Evolutionary conservation across 2,888 invertebrate species (phyloP), one percentile per base, ranked within the genome.

Genomic region (Xestoiulus laeticollis): DNA sequence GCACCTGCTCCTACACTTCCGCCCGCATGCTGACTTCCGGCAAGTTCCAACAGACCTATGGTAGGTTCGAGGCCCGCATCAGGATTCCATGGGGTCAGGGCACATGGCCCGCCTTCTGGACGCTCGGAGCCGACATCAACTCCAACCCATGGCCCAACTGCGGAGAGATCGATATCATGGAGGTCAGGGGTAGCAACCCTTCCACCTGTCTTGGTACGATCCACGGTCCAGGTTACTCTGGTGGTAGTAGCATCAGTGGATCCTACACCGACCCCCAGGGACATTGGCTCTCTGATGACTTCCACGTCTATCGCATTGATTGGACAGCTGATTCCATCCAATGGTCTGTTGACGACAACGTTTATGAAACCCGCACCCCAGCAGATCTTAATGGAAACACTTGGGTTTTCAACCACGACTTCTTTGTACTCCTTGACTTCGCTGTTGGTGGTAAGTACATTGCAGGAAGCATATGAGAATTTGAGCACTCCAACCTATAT

Each of bases 31-130:
- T 87, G 0, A 87, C 87, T 16, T 10, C 32, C 1, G 84, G 83
- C 19, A 84, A 87, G 22, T 87, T 87, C 87, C 5, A n/a, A 0
- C 43, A 38, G 32, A 84, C 84, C 1, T 87, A 84, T n/a, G 87
- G 87, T 22, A 22, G 87, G 1, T 87, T 84, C 84, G 87, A 87
- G n/a, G 87, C 87, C 32, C 0, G 87, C 1, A 22, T 87, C 26
- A 38, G 30, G 19, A 6, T 87, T 12, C 87, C 84, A 0, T 83
- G 30, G 19, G 84, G 84, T 19, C 8, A 84, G n/a, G 87, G 87
- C 32, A n/a, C 43, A 0, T 87, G 87, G 87, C 87, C 87, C 16
- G 87, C 87, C 14, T 87, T 87, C 84, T 87, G 87, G 87, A 84
- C 43, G 44, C 30, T 87, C 14, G 87, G 87, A 4, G 6, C 1